Evolutionary conservation across 64 coral and sea anemone species (phyloP).

Genomic region (Montipora sp.): DNA sequence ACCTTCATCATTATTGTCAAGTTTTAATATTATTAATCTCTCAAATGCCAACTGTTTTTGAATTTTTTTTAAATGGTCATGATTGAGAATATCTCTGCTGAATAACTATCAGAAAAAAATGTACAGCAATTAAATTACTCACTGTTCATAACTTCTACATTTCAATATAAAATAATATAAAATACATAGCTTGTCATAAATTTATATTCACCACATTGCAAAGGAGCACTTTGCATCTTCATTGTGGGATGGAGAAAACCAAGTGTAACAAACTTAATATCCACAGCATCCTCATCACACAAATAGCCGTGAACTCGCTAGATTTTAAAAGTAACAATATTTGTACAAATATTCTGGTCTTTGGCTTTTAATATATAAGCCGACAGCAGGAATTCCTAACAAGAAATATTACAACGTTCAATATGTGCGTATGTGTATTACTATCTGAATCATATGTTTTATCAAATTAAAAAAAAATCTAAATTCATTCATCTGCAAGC

Average conservation of each 20-base stretch:
- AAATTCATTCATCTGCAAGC: background rate
- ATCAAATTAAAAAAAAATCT: background rate
- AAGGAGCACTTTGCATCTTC: constrained; percentile 33
- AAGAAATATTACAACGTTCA: constrained; percentile 45
- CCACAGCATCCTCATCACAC: background rate
- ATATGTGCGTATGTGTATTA: constrained; percentile 1
- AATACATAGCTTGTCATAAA: constrained; percentile 52
- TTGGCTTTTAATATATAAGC: background rate
- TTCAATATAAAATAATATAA: constrained; percentile 67
- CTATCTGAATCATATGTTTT: background rate
- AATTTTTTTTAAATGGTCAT: background rate
- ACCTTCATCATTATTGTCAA: background rate
- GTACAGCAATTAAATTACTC: constrained; percentile 55
- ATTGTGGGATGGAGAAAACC: constrained; percentile 13
- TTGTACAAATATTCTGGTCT: constrained; percentile 21
- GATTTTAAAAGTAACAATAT: constrained; percentile 19
- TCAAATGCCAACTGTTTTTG: background rate
- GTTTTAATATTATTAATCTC: background rate
- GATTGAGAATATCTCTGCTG: background rate
- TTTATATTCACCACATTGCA: constrained; percentile 48
- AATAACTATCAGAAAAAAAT: constrained; percentile 30
- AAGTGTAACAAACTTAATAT: constrained; percentile 18
- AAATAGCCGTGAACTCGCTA: background rate
- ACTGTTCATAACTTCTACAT: constrained; percentile 52
- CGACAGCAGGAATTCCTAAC: constrained; percentile 23